Evolutionary conservation across 2,797 vertebrate genomes (phyloP), one percentile per base, ranked within the genome.

Genomic region (Thaleichthys pacificus): DNA sequence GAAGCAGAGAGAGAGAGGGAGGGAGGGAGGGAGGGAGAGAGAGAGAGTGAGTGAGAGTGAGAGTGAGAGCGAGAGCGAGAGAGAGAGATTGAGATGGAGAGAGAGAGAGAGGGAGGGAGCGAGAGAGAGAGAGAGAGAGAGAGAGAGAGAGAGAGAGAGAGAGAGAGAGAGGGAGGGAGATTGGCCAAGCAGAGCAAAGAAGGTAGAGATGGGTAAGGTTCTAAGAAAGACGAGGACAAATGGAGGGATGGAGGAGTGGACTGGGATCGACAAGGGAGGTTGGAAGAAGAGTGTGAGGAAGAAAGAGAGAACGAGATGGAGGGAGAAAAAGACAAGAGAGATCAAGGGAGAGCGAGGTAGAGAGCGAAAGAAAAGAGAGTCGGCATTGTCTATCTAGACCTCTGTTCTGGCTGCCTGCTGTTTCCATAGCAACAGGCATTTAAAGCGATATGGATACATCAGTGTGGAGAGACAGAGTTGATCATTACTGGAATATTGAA

Each of bases 341-440:
- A 86, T 28, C n/a, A 26, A 17, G 19, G 24, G 2, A 22, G 14
- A 24, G 30, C 21, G 32, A 38, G 30, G 38, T 61, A 71, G 22
- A 47, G 71, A 72, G 75, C 71, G 42, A 30, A 73, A 66, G 69
- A 76, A 65, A 69, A 79, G 82, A 73, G 80, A 78, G 83, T 79
- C 82, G 80, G 68, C 82, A 88, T 90, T 88, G 85, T 92, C 86
- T 90, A 81, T 79, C 84, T 84, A 87, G 87, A 89, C 87, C 85
- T 87, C 77, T 85, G 74, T 83, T 86, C 88, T 30, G 78, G 86
- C 79, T 87, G 87, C 91, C 84, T 90, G 69, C 78, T 78, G 93
- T 94, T 92, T 90, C 92, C 89, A 94, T 94, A 89, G 93, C 86
- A 93, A 94, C 92, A 77, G 83, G 89, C 87, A 82, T 91, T 91